These are phyloP conservation scores for Drosophila anomalata DNA, from an alignment of 2,888 invertebrate genomes.

Conservation along the genomic window DNA sequence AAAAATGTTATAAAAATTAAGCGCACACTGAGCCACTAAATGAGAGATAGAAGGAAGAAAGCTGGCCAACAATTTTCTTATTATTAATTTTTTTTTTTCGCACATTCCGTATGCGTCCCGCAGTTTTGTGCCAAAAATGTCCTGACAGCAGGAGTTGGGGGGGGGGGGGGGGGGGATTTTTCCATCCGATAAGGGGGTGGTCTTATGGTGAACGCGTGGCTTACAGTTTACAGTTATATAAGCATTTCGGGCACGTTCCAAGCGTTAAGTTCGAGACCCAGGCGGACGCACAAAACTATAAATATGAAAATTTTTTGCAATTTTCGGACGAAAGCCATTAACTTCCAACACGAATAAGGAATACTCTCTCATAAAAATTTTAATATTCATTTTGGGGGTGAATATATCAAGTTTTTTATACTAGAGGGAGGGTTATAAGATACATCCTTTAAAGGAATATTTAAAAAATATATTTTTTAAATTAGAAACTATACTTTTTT, in stretches of 20 bases:
- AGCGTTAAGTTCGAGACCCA: slow-evolving; percentile 56
- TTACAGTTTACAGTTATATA: slow-evolving; percentile 59
- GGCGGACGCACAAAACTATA: slow-evolving; percentile 2
- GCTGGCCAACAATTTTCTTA: slow-evolving; percentile 51
- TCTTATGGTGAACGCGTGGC: slow-evolving; percentile 69
- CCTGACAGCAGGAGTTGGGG: slow-evolving; percentile 25
- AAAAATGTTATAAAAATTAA: slow-evolving; percentile 79
- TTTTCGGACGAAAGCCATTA: background rate
- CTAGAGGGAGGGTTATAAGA: too few relatives aligned
- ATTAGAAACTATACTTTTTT: background rate
- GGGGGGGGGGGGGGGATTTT: too few relatives aligned
- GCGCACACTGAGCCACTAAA: slow-evolving; percentile 41
- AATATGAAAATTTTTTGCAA: slow-evolving; percentile 20
- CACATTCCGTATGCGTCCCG: slow-evolving; percentile 60
- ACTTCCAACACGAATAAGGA: slow-evolving; percentile 4
- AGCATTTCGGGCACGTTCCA: slow-evolving; percentile 73
- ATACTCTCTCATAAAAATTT: slow-evolving; percentile 2
- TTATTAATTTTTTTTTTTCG: slow-evolving; percentile 38
- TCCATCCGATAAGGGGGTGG: background rate
- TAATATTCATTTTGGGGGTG: too few relatives aligned
- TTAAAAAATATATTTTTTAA: too few relatives aligned
- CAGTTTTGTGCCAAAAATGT: slow-evolving; percentile 63
- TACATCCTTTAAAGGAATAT: too few relatives aligned
- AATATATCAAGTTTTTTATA: too few relatives aligned
- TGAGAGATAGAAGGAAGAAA: slow-evolving; percentile 37